These are phyloP conservation scores for Callorhinus ursinus DNA, from an alignment of 2,113 vertebrate genomes.

Conservation along the genomic window DNA sequence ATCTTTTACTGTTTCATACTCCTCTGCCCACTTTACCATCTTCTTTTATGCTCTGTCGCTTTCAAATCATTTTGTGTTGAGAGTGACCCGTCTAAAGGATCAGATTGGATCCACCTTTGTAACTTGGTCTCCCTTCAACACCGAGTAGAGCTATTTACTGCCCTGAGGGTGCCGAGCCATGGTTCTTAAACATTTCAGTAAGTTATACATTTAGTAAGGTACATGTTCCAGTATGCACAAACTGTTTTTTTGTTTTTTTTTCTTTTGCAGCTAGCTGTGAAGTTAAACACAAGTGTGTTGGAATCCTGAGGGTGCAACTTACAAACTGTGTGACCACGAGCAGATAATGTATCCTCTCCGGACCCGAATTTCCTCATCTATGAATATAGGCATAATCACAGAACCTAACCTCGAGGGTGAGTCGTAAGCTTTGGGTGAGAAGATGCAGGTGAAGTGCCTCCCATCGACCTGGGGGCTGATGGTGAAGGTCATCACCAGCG, in stretches of 20 bases:
- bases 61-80: not conserved
- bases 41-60: not conserved
- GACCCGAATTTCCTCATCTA: not conserved
- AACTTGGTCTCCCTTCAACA: not conserved
- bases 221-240: not conserved
- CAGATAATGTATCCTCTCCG: not conserved
- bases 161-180: not conserved
- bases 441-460: not conserved
- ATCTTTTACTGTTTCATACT: not conserved
- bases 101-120: not conserved
- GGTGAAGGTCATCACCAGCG: rapidly evolving
- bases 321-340: not conserved
- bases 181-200: not conserved
- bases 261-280: not conserved
- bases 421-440: not conserved
- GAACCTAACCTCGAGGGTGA: not conserved
- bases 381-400: not conserved
- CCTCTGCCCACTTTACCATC: not conserved
- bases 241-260: not conserved
- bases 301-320: not conserved
- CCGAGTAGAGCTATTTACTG: not conserved
- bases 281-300: not conserved
- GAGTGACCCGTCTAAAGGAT: not conserved
- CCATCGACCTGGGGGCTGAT: rapidly evolving
- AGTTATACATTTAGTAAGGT: not conserved